Conservation (phyloP, 2,113 vertebrate genomes). For the Dascyllus trimaculatus region DNA sequence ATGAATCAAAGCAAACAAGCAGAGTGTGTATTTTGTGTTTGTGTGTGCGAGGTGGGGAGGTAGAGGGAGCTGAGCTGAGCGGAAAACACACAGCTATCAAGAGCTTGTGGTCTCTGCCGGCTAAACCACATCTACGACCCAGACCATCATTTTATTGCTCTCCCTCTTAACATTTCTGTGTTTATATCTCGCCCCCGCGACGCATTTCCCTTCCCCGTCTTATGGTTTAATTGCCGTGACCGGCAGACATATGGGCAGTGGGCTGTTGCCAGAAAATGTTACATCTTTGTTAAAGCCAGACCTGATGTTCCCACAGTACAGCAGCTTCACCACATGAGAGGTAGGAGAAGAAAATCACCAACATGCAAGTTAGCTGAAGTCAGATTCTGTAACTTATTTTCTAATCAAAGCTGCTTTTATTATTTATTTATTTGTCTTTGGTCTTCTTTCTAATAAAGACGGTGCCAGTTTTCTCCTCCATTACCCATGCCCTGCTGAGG, state of each 20-base stretch:
- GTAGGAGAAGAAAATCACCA: constrained; percentile 1
- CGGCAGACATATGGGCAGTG: constrained; percentile 47
- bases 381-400: background rate
- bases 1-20: constrained; percentile 33
- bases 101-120: background rate
- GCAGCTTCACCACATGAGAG: constrained; percentile 1
- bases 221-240: constrained; percentile 34
- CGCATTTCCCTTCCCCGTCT: background rate
- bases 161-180: constrained; percentile 5
- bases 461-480: constrained; percentile 52
- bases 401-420: background rate
- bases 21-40: background rate
- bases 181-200: constrained; percentile 1
- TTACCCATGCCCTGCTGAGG: constrained; percentile 57
- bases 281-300: constrained; percentile 30
- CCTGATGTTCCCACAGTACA: constrained; percentile 1
- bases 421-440: background rate
- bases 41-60: background rate
- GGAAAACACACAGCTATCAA: constrained; percentile 37
- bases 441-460: constrained; percentile 45
- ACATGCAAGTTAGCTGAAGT: background rate
- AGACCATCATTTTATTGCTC: constrained; percentile 15
- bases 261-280: constrained; percentile 27
- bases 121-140: constrained; percentile 11
- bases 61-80: background rate